Base-by-base conservation (phyloP, 2,797 vertebrate genomes). In the Labeo calbasu region DNA sequence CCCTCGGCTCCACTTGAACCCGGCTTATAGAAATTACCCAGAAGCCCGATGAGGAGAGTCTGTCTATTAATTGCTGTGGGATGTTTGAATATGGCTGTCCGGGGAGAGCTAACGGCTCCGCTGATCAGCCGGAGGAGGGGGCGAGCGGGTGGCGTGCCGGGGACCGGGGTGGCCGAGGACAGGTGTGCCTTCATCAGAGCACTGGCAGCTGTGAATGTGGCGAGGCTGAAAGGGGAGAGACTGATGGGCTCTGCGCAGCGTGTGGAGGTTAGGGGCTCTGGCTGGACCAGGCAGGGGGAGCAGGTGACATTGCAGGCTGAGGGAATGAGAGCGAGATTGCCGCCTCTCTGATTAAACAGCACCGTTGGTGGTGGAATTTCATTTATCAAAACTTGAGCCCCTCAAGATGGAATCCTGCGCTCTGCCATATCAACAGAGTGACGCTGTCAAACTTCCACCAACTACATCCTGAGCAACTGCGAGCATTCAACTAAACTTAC, bases 181-280 rank as follows among this genome's bases (percentile, higher is more conserved):
- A 95, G 95, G 95, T 95, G 95, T 93, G 92, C 93, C 92, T 95
- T 95, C 94, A 94, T 95, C 94, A 94, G 92, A 87, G 89, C 87
- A 89, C 92, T 95, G 94, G 95, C 95, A 95, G 94, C 94, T 95
- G 95, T 93, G 93, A 92, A 93, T 92, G 94, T 90, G 90, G 93
- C 92, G 91, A 91, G 77, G 81, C 85, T 88, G 86, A 88, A 84
- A 85, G 83, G 55, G 80, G 77, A 73, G 82, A 86, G 83, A 83
- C 72, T 73, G 83, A 75, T 46, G 43, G 76, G 82, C 81, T 84
- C 84, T 72, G 83, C 53, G 40, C 70, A 73, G 76, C 12, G 55
- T 21, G 77, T 55, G 77, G 87, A 86, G 87, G 89, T 86, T 63
- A 85, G 80, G 23, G 91, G 91, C 88, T 40, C 89, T 89, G 92